Percentiles rank a stretch among this genome's conserved stretches.
Conservation (phyloP, 2,113 vertebrate species). For the Gadus macrocephalus region DNA sequence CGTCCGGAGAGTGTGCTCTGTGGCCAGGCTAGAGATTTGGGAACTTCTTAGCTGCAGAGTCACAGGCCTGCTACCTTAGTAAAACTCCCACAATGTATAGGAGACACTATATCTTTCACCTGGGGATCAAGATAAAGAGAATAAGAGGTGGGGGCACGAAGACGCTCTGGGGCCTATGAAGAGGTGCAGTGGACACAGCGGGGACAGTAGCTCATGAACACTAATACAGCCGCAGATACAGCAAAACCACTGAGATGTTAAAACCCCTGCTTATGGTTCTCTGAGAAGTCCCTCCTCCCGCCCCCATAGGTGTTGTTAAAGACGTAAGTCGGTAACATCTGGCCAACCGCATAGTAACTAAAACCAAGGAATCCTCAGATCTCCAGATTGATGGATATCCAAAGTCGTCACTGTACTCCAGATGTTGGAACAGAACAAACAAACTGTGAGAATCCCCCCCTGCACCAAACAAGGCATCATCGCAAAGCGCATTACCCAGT, state of each 20-base stretch:
- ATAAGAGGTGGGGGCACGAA: not conserved
- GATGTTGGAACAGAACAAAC: not conserved
- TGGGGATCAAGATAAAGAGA: not conserved
- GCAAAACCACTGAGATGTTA: slow-evolving; percentile 22
- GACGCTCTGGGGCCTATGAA: slow-evolving; percentile 13
- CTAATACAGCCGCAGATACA: slow-evolving; percentile 12
- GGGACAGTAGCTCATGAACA: slow-evolving; percentile 14
- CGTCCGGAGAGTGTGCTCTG: slow-evolving; percentile 1
- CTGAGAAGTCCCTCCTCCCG: slow-evolving; percentile 7
- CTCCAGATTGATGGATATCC: slow-evolving; percentile 21
- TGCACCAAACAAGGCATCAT: too few relatives aligned
- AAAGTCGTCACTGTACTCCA: not conserved
- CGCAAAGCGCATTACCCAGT: not conserved
- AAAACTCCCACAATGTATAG: too few relatives aligned
- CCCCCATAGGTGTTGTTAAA: slow-evolving; percentile 27
- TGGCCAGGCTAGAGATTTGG: not conserved
- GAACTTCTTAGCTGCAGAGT: too few relatives aligned
- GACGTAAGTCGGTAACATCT: slow-evolving; percentile 31
- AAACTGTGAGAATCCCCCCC: too few relatives aligned
- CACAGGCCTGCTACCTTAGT: too few relatives aligned
- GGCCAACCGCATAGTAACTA: slow-evolving; percentile 16
- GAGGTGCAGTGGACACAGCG: slow-evolving; percentile 3
- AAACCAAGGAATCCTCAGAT: slow-evolving; percentile 16
- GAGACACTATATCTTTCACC: not conserved
- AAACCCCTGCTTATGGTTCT: slow-evolving; percentile 16